These are phyloP conservation scores for Hippolais icterina DNA, from an alignment of 2,113 vertebrate species.

Conservation along the genomic window DNA sequence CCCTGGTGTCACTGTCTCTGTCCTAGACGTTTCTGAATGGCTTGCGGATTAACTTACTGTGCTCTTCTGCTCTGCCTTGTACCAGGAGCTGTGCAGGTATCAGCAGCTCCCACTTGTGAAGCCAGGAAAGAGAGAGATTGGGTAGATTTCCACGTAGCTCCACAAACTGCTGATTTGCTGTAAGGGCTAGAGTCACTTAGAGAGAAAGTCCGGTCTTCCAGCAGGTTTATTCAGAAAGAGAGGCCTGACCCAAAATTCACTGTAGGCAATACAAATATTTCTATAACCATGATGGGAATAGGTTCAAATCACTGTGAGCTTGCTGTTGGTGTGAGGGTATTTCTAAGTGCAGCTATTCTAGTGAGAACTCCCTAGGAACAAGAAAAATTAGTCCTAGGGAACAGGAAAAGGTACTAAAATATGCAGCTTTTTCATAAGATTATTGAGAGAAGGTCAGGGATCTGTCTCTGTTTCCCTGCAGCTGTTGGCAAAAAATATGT, in stretches of 20 bases:
- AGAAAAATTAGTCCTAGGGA: neutral
- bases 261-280: neutral
- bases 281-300: neutral
- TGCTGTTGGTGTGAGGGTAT: neutral
- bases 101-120: constrained; percentile 57
- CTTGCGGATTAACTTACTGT: constrained; percentile 33
- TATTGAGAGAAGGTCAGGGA: neutral
- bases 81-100: constrained; percentile 6
- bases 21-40: neutral
- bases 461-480: neutral
- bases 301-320: neutral
- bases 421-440: neutral
- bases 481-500: neutral
- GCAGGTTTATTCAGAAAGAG: neutral
- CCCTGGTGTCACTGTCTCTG: constrained; percentile 3
- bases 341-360: neutral
- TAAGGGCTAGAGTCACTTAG: neutral
- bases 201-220: neutral
- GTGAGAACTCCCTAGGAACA: neutral
- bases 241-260: neutral
- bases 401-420: neutral
- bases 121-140: neutral
- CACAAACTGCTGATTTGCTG: constrained; percentile 52
- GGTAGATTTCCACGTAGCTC: constrained; percentile 32
- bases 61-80: constrained; percentile 28